phyloP scores from a whole-genome alignment of 2,113 vertebrate genomes.

The Emydura subglobosa region DNA sequence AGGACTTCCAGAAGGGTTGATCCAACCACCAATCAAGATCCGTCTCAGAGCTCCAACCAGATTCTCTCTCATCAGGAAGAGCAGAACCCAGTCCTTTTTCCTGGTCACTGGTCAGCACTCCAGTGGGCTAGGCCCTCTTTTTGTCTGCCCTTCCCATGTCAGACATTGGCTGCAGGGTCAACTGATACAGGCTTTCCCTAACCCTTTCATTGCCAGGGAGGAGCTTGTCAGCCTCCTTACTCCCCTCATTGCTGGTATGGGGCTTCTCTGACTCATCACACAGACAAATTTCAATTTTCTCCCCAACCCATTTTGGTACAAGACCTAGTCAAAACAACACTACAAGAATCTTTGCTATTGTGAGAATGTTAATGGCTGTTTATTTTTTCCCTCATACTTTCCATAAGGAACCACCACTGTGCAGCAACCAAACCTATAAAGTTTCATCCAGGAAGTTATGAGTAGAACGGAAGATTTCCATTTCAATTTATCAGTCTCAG shows the following conservation, averaged over 20 bases:
- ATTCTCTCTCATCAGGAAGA: not conserved
- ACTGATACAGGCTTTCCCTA: not conserved
- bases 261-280: not conserved
- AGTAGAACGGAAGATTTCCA: conserved; percentile 29
- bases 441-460: conserved; percentile 16
- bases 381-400: not conserved
- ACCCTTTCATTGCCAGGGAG: not conserved
- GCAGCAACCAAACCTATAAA: not conserved
- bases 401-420: not conserved
- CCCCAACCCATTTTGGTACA: not conserved
- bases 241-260: not conserved
- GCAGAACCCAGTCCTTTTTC: not conserved
- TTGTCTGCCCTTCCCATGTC: not conserved
- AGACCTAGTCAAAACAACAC: not conserved
- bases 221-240: not conserved
- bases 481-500: not conserved
- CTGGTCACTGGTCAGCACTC: not conserved
- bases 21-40: not conserved
- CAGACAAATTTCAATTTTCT: not conserved
- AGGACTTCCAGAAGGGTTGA: not conserved
- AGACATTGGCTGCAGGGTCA: not conserved
- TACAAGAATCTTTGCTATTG: not conserved
- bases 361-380: not conserved
- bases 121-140: not conserved
- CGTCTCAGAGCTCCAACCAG: not conserved